Base-by-base conservation (phyloP, 2,888 invertebrate species). In the Zhengitettix transpicula region DNA sequence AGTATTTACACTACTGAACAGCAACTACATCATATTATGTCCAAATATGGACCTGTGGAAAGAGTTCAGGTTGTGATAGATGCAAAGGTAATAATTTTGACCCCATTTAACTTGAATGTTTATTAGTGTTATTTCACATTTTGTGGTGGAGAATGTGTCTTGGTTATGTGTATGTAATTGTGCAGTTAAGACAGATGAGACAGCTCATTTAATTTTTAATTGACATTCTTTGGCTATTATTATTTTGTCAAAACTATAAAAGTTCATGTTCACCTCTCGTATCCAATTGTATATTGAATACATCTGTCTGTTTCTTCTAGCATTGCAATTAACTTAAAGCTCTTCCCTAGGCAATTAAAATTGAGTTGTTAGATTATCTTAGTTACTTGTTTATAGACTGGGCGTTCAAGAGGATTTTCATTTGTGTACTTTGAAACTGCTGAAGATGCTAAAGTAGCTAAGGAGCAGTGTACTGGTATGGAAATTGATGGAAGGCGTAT, bases 11-110 rank as follows among this genome's bases (percentile, higher is more conserved):
- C 97, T 0, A 88, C 92, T 1, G 96, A 97, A 71, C 83, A 88
- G 67, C 91, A 95, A 72, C 81, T 98, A 52, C 85, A 89, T 70
- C 89, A 94, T 68, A 88, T 96, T 65, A 96, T 98, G 75, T 83
- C 85, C 55, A 91, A 93, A 72, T 97, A 85, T 72, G 97, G 97
- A 2, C 86, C 87, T 0, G 86, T 98, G 42, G 93, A 96, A 71
- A 85, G 91, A 71, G 87, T 92, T 40, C 91, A 95, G 77, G 86
- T 98, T 64, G 94, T 98, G 58, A 90, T 94, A 68, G 97, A 98
- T 75, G 93, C 93, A 55, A 95, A 95, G 83, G 89, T 89, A 73
- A 62, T 44, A 47, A 40, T 5, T 8, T 28, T 56, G 5, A 28
- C 1, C 15, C 2, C 2, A 28, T n/a, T n/a, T n/a, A n/a, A n/a